These are phyloP conservation scores for Malacosoma neustria DNA, from an alignment of 2,888 invertebrate genomes.

Conservation along the genomic window DNA sequence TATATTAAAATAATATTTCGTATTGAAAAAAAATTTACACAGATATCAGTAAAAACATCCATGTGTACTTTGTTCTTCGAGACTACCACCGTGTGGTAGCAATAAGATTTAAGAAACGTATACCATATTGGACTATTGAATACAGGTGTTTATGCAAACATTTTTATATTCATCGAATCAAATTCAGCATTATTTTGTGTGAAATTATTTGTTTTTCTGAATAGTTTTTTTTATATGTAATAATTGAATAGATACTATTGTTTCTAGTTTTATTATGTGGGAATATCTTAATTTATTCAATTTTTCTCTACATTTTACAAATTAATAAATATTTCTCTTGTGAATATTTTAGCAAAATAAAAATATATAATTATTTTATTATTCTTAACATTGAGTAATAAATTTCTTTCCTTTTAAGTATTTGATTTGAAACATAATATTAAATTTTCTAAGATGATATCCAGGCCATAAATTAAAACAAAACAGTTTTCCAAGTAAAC, in stretches of 20 bases:
- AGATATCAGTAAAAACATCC: too few species aligned
- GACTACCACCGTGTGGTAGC: conserved; percentile 46
- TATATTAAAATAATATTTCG: too few species aligned
- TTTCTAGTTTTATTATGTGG: neutral
- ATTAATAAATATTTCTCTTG: neutral
- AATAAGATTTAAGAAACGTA: conserved; percentile 28
- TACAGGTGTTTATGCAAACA: conserved; percentile 33
- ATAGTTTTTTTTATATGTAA: neutral
- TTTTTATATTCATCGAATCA: conserved; percentile 39
- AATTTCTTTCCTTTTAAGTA: too few species aligned
- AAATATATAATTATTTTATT: too few species aligned
- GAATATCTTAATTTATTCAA: neutral
- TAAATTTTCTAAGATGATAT: too few species aligned
- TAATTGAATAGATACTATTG: neutral
- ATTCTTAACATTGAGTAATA: too few species aligned
- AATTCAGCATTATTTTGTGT: conserved; percentile 34
- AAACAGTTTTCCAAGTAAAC: neutral
- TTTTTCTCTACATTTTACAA: neutral
- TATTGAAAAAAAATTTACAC: too few species aligned
- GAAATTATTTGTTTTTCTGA: conserved; percentile 10
- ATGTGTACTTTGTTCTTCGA: too few species aligned
- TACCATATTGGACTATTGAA: conserved; percentile 36
- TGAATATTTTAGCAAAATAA: too few species aligned
- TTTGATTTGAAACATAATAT: too few species aligned
- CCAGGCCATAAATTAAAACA: too few species aligned